Evolutionary conservation across 2,113 vertebrate genomes (phyloP), one percentile per base, ranked within the genome.

Genomic region (Pipa parva): DNA sequence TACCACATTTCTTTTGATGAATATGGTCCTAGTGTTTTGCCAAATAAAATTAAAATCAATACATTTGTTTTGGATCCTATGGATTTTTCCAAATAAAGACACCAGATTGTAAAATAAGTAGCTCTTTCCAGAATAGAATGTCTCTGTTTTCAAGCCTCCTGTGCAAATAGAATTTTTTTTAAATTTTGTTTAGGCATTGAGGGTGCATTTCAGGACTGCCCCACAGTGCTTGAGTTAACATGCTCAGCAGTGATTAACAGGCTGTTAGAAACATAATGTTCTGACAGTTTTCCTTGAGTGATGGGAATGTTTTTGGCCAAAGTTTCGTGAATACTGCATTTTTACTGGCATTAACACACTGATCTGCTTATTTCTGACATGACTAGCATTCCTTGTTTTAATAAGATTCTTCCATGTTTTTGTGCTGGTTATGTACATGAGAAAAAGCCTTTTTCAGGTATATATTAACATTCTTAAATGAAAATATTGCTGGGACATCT

Each of bases 311-410:
- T 67, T 45, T 67, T 18, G 52, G 55, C 64, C 55, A 59, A 55
- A 67, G 49, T 39, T 49, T 67, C 59, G 49, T 36, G 45, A 67
- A 55, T 29, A 24, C 42, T 36, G 64, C 57, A 59, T 67, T 37
- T 59, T 21, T 50, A 59, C 45, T 67, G 64, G 64, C 64, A 31
- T 29, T 67, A 27, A 48, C 27, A 67, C 55, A 67, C 42, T 25
- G 64, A 54, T 48, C 42, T 50, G 57, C 45, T 67, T 67, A 67
- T 67, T 50, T 36, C 58, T 17, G 55, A 57, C 45, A 67, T 67
- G 64, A 67, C 64, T 59, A 59, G 55, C 55, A 37, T 67, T 37
- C 64, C 58, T 67, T 67, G 64, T 67, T 59, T 37, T 27, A 37
- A 18, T 9, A 50, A 42, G 42, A 21, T 55, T 67, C 64, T 33